A percentile compares a stretch with the other conserved stretches of the same genome.
Evolutionary conservation across 2,797 vertebrate genomes (phyloP).

Genomic region (Sylvia borin): DNA sequence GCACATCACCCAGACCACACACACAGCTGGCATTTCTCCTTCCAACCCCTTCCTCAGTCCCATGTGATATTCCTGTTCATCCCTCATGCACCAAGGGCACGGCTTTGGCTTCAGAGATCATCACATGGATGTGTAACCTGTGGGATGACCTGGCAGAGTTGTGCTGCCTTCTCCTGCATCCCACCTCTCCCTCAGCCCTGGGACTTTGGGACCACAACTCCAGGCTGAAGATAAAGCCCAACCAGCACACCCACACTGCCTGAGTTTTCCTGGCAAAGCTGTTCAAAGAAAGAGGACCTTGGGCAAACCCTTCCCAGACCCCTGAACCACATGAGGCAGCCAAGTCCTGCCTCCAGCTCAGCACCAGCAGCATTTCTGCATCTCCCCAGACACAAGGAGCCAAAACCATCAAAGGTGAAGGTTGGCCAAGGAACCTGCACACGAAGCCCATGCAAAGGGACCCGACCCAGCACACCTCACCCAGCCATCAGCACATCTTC

Average conservation of each 20-base stretch:
- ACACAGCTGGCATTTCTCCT: not conserved
- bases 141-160: rapidly evolving
- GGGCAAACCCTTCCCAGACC: not conserved
- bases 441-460: rapidly evolving
- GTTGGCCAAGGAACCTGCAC: not conserved
- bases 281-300: not conserved
- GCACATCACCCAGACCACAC: not conserved
- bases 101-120: not conserved
- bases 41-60: not conserved
- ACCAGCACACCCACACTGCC: not conserved
- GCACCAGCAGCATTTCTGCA: not conserved
- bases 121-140: not conserved
- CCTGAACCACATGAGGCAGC: not conserved
- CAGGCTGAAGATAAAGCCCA: not conserved
- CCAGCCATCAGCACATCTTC: not conserved
- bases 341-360: not conserved
- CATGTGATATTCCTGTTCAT: not conserved
- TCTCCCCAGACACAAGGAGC: not conserved
- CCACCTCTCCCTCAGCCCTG: not conserved
- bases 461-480: not conserved
- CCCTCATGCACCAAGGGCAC: not conserved
- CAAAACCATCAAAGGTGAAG: not conserved
- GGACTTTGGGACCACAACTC: not conserved
- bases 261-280: not conserved
- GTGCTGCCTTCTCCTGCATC: not conserved